Evolutionary conservation across 2,888 invertebrate genomes (phyloP).

Genomic region (Drosophila fungiperda): DNA sequence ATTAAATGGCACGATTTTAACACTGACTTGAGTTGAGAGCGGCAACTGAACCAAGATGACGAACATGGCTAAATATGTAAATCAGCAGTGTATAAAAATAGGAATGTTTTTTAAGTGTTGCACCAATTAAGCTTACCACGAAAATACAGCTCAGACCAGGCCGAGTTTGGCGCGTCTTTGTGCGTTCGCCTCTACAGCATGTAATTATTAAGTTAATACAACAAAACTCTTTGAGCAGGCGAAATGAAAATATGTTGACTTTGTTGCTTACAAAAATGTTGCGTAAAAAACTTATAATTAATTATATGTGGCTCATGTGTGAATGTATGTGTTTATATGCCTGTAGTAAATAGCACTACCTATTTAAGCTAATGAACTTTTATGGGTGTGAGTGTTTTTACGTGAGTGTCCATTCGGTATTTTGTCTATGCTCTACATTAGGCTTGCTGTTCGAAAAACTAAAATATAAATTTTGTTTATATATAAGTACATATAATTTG

Average conservation of each 20-base stretch:
- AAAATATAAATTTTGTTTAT: slow-evolving; percentile 26
- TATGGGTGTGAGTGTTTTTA: slow-evolving; percentile 21
- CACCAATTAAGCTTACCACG: slow-evolving; percentile 15
- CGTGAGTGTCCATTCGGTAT: slow-evolving; percentile 7
- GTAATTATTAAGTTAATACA: slow-evolving; percentile 9
- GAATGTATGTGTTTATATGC: slow-evolving; percentile 8
- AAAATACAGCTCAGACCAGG: slow-evolving; percentile 31
- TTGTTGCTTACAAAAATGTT: slow-evolving; percentile 50
- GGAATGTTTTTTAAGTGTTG: slow-evolving; percentile 42
- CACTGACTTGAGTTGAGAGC: background rate
- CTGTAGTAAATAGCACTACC: slow-evolving; percentile 1
- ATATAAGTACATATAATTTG: slow-evolving; percentile 54
- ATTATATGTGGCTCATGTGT: slow-evolving; percentile 23
- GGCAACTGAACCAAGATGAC: background rate
- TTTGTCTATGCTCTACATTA: slow-evolving; percentile 48
- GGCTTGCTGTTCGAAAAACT: slow-evolving; percentile 53
- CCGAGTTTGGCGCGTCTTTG: slow-evolving; percentile 41
- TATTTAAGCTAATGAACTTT: slow-evolving; percentile 43
- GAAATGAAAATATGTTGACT: slow-evolving; percentile 8
- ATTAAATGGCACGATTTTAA: slow-evolving; percentile 3
- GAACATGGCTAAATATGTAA: background rate
- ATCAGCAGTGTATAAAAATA: slow-evolving; percentile 50
- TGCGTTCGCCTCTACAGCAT: slow-evolving; percentile 36
- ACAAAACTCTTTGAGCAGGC: slow-evolving; percentile 34
- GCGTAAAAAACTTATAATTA: slow-evolving; percentile 52